Base-by-base conservation (phyloP, 1,140 invertebrate genomes). In the Anoplophora glabripennis region DNA sequence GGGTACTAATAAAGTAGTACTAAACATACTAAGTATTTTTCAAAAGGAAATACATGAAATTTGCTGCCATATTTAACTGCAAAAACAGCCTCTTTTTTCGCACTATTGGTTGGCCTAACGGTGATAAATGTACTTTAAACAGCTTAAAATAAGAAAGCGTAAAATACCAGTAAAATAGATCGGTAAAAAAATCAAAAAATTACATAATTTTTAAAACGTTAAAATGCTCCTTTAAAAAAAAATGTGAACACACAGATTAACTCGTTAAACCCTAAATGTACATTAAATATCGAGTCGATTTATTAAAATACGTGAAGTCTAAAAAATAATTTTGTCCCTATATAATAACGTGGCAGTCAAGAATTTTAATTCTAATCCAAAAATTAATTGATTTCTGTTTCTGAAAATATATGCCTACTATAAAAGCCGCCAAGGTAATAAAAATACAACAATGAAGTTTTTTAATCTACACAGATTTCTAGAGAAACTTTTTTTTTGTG, bases 361-460 rank as follows among this genome's bases (percentile, higher is more conserved):
- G 59, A 56, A 47, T 44, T n/a, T 52, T 53, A 35, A 49, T 14
- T 40, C 38, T 14, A 40, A 40, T 40, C 14, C 42, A 37, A 17
- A 56, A 56, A 44, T 46, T 56, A 46, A 46, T 38, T 14, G 14
- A 36, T 51, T 48, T 57, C 41, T 57, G 45, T 37, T 59, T 17
- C 52, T 44, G 54, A 62, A 62, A 62, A 62, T 62, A 62, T 34
- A 57, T 53, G 51, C 46, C 40, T 63, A 63, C 56, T 54, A 42
- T 63, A 53, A 48, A 57, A 63, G 61, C 56, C 21, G 21, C 21
- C 52, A 63, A 58, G 56, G 61, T 63, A 63, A 63, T 40, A 63
- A 63, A 63, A 63, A 58, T 57, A 56, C 53, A 57, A 63, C 55
- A 53, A 63, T 52, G 37, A 51, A 40, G 51, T 55, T 49, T 42